Conservation (phyloP, 2,113 vertebrate species). For the Gasterosteus aculeatus region DNA sequence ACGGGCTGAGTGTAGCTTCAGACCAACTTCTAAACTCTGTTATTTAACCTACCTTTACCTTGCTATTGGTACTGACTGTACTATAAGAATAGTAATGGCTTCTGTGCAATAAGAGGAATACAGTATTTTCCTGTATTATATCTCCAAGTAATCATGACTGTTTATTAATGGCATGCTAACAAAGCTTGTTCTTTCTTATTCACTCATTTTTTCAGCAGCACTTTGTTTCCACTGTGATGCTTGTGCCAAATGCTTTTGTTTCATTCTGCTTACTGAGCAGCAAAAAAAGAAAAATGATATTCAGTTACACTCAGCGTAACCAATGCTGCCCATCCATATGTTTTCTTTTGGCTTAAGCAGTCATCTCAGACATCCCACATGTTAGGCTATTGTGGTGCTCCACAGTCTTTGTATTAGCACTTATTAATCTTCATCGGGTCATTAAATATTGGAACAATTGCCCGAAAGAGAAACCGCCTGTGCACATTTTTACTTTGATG, state of each 20-base stretch:
- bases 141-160: constrained; percentile 27
- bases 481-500: neutral
- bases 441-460: constrained; percentile 5
- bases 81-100: neutral
- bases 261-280: constrained; percentile 8
- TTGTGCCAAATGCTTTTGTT: constrained; percentile 45
- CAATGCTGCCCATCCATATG: constrained; percentile 7
- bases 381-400: neutral
- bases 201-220: constrained; percentile 29
- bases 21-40: neutral
- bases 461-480: constrained; percentile 10
- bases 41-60: neutral
- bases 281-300: neutral
- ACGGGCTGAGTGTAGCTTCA: neutral
- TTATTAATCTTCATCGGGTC: neutral
- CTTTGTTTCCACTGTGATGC: constrained; percentile 23
- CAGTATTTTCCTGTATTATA: constrained; percentile 5
- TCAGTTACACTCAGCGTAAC: neutral
- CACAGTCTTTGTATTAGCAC: constrained; percentile 7
- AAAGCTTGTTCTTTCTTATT: constrained; percentile 47
- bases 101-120: neutral
- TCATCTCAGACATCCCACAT: constrained; percentile 20
- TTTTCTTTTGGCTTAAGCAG: constrained; percentile 24
- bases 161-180: constrained; percentile 61
- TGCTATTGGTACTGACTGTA: neutral